Evolutionary conservation across 2,888 invertebrate species (phyloP).

Genomic region (Ophonus ardosiacus): DNA sequence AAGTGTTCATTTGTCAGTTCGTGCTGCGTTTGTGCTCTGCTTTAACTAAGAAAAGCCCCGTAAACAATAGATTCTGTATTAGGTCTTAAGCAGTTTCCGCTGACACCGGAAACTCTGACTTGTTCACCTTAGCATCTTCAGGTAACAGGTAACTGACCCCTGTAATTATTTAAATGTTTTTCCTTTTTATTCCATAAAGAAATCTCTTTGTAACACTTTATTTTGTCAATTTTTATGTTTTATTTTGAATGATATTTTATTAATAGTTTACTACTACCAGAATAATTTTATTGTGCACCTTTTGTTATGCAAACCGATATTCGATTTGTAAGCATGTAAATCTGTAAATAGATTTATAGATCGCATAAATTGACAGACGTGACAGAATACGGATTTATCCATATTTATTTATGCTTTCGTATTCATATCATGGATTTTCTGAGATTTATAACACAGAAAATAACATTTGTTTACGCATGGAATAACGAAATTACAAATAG

Average conservation of each 20-base stretch:
- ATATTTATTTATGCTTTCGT: too few relatives aligned
- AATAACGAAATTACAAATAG: too few relatives aligned
- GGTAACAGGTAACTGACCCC: constrained; percentile 56
- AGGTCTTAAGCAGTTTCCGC: constrained; percentile 37
- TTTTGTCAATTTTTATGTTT: background rate
- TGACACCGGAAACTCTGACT: constrained; percentile 42
- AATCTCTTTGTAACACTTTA: background rate
- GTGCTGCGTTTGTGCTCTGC: background rate
- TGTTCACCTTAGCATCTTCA: constrained; percentile 52
- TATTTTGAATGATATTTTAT: background rate
- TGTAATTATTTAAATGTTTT: constrained; percentile 55
- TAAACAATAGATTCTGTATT: constrained; percentile 53
- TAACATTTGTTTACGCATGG: too few relatives aligned
- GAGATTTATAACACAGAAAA: too few relatives aligned
- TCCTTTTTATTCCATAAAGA: constrained; percentile 8
- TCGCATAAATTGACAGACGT: too few relatives aligned
- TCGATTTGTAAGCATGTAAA: too few relatives aligned
- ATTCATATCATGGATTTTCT: too few relatives aligned
- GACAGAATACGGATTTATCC: too few relatives aligned
- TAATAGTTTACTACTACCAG: background rate
- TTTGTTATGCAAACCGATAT: too few relatives aligned
- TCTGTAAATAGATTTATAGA: too few relatives aligned
- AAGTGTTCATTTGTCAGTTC: constrained; percentile 6
- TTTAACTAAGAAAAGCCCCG: constrained; percentile 69
- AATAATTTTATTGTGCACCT: too few relatives aligned